phyloP scores from a whole-genome alignment of 92 coral and sea anemone genomes.

The Chrysogorgia sp. region DNA sequence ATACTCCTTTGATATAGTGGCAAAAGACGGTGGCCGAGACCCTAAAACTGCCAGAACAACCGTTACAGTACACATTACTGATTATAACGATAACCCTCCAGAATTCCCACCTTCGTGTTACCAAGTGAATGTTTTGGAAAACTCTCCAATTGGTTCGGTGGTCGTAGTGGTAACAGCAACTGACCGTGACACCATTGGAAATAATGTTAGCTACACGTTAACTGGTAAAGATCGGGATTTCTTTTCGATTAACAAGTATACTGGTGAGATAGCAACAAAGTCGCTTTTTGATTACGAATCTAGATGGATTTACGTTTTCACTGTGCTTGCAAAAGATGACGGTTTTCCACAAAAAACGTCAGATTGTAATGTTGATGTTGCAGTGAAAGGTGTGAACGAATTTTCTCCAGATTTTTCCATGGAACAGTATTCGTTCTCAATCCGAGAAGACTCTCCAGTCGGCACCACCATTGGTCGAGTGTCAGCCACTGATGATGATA shows the following conservation, averaged over 20 bases:
- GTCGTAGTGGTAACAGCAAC: slow-evolving; percentile 73
- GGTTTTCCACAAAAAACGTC: slow-evolving; percentile 74
- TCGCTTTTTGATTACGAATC: slow-evolving; percentile 79
- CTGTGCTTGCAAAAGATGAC: slow-evolving; percentile 78
- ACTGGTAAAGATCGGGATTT: slow-evolving; percentile 38
- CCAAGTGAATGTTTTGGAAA: slow-evolving; percentile 70
- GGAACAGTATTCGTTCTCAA: slow-evolving; percentile 66
- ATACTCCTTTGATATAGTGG: slow-evolving; percentile 66
- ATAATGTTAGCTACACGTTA: slow-evolving; percentile 65
- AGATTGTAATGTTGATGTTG: slow-evolving; percentile 66
- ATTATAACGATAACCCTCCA: slow-evolving; percentile 88
- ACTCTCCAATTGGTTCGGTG: slow-evolving; percentile 62
- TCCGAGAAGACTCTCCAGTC: slow-evolving; percentile 80
- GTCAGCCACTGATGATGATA: slow-evolving; percentile 85
- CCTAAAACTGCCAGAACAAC: slow-evolving; percentile 64
- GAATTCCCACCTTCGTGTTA: slow-evolving; percentile 68
- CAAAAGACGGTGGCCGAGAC: slow-evolving; percentile 74
- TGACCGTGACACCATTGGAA: slow-evolving; percentile 72
- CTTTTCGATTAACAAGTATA: slow-evolving; percentile 65
- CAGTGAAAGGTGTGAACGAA: slow-evolving; percentile 81
- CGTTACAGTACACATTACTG: slow-evolving; percentile 69
- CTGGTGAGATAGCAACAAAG: slow-evolving; percentile 74
- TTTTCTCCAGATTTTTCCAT: slow-evolving; percentile 71
- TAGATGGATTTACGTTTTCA: slow-evolving; percentile 49
- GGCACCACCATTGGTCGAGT: slow-evolving; percentile 79